These are phyloP conservation scores for Trachythela sp. DNA, from an alignment of 64 coral and sea anemone genomes.

Conservation along the genomic window DNA sequence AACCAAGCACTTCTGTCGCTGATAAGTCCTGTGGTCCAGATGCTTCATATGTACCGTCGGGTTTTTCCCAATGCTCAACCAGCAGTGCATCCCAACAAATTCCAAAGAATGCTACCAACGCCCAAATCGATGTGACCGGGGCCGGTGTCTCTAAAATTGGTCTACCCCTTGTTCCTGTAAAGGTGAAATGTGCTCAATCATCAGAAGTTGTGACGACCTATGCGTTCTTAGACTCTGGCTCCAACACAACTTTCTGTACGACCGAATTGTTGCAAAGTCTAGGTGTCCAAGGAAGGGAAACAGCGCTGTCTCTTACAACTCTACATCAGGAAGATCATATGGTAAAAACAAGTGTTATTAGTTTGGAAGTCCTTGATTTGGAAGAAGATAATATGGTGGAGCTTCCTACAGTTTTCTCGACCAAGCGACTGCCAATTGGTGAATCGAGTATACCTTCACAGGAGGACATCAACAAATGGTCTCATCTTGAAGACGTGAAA, in stretches of 20 bases:
- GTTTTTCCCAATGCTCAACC: not conserved
- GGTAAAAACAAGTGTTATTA: not conserved
- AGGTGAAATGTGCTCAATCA: no score
- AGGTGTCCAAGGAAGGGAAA: not conserved
- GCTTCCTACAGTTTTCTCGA: constrained; percentile 16
- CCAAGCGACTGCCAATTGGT: no score
- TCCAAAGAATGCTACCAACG: no score
- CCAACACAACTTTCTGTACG: constrained; percentile 29
- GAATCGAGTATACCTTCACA: not conserved
- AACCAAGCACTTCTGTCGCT: no score
- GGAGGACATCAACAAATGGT: not conserved
- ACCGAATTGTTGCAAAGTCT: not conserved
- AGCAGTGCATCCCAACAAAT: not conserved
- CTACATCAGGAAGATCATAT: not conserved
- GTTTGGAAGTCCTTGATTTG: constrained; percentile 26
- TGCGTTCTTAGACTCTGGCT: constrained; percentile 32
- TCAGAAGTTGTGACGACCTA: not conserved
- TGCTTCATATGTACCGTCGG: not conserved
- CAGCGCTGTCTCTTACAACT: not conserved
- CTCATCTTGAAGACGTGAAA: not conserved
- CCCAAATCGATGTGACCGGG: no score
- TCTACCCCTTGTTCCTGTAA: no score
- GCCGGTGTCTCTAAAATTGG: no score
- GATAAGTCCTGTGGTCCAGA: not conserved
- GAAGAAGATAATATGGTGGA: not conserved